Evolutionary conservation across 2,888 invertebrate species (phyloP), one percentile per base, ranked within the genome.

Genomic region (Drosophila heteroneura): DNA sequence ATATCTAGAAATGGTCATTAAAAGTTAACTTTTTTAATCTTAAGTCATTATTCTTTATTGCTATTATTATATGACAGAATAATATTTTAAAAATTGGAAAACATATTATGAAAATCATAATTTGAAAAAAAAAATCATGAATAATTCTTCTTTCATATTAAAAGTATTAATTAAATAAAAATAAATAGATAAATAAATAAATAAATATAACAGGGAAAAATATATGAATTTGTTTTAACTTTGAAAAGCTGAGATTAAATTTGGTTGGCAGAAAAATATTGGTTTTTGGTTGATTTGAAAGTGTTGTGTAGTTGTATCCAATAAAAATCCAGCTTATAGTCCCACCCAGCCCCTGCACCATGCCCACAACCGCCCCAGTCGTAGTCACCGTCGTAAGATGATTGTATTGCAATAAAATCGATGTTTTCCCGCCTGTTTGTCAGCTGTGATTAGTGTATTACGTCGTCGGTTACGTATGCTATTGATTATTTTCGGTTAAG

Each of bases 401-500:
- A 41, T 5, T 16, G 1, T 2, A 47, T 26, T 47, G 4, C 9
- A 47, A 47, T 47, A 26, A 26, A 22, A 26, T 9, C 26, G 26
- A 9, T 28, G 9, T 26, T 51, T 51, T 28, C 28, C 51, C 51
- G 28, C 51, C 32, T 5, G n/a, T 35, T 35, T 56, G 16, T 19
- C 26, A 56, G 5, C 33, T 26, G 35, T 26, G 26, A 30, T 41
- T n/a, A 22, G 58, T 10, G 22, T 41, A 58, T 41, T 58, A 44
- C 16, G 32, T 30, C 16, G 32, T 58, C 58, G 44, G 30, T 44
- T 44, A 32, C 44, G 32, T 22, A 6, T 2, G 12, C 16, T 6
- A 10, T 22, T 58, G 22, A 44, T 58, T 39, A 41, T 60, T 60
- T 75, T 63, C 35, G 33, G 32, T 60, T 65, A 61, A 66, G 63